These are phyloP conservation scores for Euleptes europaea DNA, from an alignment of 2,113 vertebrate species.

Conservation along the genomic window DNA sequence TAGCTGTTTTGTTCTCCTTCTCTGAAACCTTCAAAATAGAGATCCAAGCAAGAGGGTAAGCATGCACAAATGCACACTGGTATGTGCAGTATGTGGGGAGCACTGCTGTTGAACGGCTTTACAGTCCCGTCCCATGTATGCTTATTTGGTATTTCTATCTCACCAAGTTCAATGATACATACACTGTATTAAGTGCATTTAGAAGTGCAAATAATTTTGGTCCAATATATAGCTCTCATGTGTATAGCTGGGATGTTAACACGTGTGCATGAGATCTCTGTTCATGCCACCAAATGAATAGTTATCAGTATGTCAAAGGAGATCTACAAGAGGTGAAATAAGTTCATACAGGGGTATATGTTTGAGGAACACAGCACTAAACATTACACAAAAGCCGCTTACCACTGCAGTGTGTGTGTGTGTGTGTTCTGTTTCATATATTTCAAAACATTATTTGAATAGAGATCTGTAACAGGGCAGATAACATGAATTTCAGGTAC, in stretches of 20 bases:
- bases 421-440: not conserved
- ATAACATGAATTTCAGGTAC: too few species aligned
- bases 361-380: not conserved
- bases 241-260: not conserved
- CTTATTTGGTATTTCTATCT: not conserved
- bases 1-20: not conserved
- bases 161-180: not conserved
- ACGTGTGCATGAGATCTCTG: too few species aligned
- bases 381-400: not conserved
- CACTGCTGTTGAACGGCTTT: not conserved
- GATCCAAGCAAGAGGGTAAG: not conserved
- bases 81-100: not conserved
- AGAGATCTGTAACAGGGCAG: not conserved
- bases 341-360: not conserved
- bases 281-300: not conserved
- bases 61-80: not conserved
- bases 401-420: not conserved
- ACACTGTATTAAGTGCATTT: not conserved
- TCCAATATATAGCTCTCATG: not conserved
- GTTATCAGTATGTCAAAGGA: not conserved
- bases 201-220: not conserved
- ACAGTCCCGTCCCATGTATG: not conserved
- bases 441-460: fast-evolving
- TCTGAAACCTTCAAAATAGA: not conserved
- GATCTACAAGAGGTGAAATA: not conserved